These are phyloP conservation scores for Halcyon leucocephala DNA, from an alignment of 2,797 vertebrate species.

Conservation along the genomic window DNA sequence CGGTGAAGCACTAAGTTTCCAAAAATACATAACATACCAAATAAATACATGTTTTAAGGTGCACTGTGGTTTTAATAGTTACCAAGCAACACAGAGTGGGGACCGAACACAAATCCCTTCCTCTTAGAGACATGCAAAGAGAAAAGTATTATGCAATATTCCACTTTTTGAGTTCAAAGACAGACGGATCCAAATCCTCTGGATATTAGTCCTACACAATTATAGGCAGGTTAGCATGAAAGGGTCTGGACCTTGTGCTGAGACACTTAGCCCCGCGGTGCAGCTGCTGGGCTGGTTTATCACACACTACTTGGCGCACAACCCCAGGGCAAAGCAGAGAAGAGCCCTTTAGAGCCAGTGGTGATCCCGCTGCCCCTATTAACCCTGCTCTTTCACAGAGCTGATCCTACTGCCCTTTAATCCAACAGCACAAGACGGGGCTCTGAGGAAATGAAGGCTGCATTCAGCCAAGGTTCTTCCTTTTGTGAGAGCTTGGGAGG, in stretches of 20 bases:
- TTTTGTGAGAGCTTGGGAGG: background rate
- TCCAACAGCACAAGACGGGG: background rate
- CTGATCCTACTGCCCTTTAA: background rate
- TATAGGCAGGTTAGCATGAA: background rate
- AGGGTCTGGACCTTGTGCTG: background rate
- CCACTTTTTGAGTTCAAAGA: background rate
- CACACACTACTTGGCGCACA: background rate
- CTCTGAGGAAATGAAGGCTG: background rate
- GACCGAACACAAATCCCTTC: background rate
- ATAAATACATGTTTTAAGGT: constrained; percentile 1
- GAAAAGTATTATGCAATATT: background rate
- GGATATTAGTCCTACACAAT: background rate
- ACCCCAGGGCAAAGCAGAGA: background rate
- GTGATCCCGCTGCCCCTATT: background rate
- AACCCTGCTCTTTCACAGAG: background rate
- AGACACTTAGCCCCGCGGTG: background rate
- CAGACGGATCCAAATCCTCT: background rate
- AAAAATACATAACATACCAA: constrained; percentile 18
- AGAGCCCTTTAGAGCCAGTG: background rate
- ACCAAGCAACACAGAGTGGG: constrained; percentile 49
- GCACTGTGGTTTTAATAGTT: constrained; percentile 46
- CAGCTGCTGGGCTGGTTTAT: background rate
- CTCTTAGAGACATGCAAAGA: background rate
- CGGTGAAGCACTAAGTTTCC: constrained; percentile 21
- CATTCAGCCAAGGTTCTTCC: background rate